Conservation (phyloP, 1,140 invertebrate species). For the Parapsyche elsis region DNA sequence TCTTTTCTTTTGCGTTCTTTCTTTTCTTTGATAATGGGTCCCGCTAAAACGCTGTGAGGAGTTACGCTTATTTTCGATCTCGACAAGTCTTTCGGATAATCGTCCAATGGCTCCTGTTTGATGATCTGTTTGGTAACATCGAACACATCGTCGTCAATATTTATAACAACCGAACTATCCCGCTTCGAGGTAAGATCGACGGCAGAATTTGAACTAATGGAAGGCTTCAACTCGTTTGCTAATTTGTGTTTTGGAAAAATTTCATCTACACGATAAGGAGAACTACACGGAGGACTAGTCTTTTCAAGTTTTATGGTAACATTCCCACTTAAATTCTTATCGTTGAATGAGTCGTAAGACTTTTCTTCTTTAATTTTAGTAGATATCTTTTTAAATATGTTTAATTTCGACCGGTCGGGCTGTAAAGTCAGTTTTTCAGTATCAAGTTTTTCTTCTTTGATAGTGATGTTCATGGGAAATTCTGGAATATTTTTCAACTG, state of each 20-base stretch:
- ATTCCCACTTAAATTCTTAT: conserved; percentile 38
- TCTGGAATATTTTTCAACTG: not conserved
- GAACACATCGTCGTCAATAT: conserved; percentile 64
- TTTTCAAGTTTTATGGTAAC: conserved; percentile 42
- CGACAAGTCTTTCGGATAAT: conserved; percentile 49
- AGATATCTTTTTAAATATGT: conserved; percentile 87
- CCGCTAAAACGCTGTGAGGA: not conserved
- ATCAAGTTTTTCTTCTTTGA: conserved; percentile 67
- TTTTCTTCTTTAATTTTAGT: conserved; percentile 78
- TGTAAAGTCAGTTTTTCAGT: conserved; percentile 79
- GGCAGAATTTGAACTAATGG: conserved; percentile 55
- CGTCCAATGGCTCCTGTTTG: conserved; percentile 49
- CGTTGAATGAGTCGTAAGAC: conserved; percentile 62
- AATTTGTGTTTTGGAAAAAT: not conserved
- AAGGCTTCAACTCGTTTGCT: conserved; percentile 33
- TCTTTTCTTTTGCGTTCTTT: conserved; percentile 76
- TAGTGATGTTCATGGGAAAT: conserved; percentile 52
- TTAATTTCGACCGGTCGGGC: conserved; percentile 84
- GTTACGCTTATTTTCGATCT: conserved; percentile 45
- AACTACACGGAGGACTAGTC: not conserved
- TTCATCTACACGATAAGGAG: not conserved
- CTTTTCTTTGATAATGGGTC: conserved; percentile 65
- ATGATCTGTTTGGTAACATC: conserved; percentile 57
- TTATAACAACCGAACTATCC: conserved; percentile 62
- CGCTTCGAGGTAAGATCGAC: conserved; percentile 65